Base-by-base conservation (phyloP, 1,140 invertebrate species). In the Musca domestica region DNA sequence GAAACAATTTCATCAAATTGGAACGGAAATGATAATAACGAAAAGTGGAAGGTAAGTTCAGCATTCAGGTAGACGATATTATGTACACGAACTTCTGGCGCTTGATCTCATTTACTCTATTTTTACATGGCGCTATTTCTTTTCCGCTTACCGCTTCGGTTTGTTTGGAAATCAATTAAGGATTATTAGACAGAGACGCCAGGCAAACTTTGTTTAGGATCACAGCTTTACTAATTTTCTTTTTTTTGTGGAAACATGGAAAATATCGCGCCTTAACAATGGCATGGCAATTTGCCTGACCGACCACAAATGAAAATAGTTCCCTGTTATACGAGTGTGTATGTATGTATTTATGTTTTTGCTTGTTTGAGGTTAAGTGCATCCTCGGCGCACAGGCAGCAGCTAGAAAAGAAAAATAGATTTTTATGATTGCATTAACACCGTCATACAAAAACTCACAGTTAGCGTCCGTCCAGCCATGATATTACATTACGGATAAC, bases 21-120 rank as follows among this genome's bases (percentile, higher is more conserved):
- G 95, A 65, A 99, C 96, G 2, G 97, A 99, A 83, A 99, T 99
- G 97, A 99, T 99, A 82, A 98, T 99, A 83, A 99, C 97, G 15
- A 98, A 98, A 85, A 94, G 93, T 66, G 97, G 97, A 84, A 90
- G 96, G 96, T 98, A 76, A 71, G 67, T 61, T 15, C 34, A 10
- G 10, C 12, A 41, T 10, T 2, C 34, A 41, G 34, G 34, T 41
- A 41, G 34, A 30, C 27, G 9, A 30, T 30, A 30, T 4, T 30
- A 30, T 30, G 27, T 30, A 41, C 6, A 41, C 34, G 10, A 10
- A 41, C 12, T 41, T 41, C 34, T 41, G 34, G 34, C 34, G 34
- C 34, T 41, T 41, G 2, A 41, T 41, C 34, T 41, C 12, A 5
- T 5, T 41, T 41, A 41, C 12, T 5, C 34, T 41, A 41, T 41